Conservation (phyloP, 1,140 invertebrate genomes). For the Dreissena polymorpha region DNA sequence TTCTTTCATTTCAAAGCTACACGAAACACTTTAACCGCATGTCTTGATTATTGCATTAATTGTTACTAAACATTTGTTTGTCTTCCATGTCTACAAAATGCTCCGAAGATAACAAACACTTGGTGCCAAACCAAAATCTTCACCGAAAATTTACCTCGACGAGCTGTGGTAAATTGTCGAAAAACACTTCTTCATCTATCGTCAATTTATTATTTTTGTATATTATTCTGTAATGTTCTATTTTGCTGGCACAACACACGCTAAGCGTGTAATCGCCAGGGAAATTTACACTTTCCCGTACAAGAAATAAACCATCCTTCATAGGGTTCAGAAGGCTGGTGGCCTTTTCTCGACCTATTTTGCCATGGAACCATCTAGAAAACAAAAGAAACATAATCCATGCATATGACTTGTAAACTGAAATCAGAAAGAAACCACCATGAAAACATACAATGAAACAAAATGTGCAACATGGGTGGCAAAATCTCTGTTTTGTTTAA, state of each 20-base stretch:
- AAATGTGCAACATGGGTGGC: background rate
- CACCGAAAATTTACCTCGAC: slow-evolving; percentile 87
- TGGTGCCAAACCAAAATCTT: slow-evolving; percentile 41
- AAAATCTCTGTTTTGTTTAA: slow-evolving; percentile 19
- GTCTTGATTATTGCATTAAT: too few relatives aligned
- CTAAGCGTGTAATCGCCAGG: slow-evolving; percentile 99
- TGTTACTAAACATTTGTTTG: too few relatives aligned
- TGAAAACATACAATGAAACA: slow-evolving; percentile 11
- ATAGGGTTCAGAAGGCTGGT: slow-evolving; percentile 88
- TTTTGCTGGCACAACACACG: slow-evolving; percentile 92
- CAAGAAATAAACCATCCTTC: slow-evolving; percentile 96
- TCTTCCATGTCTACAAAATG: too few relatives aligned
- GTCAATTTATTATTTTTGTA: slow-evolving; percentile 92
- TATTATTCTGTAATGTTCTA: slow-evolving; percentile 86
- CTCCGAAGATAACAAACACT: background rate
- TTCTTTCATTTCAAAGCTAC: too few relatives aligned
- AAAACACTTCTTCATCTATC: slow-evolving; percentile 99
- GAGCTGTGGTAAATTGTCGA: slow-evolving; percentile 96
- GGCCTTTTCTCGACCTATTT: slow-evolving; percentile 96
- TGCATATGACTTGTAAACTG: slow-evolving; percentile 38
- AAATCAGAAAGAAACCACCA: slow-evolving; percentile 11
- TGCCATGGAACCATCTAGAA: slow-evolving; percentile 98
- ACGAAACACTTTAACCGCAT: too few relatives aligned
- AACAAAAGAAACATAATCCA: slow-evolving; percentile 57
- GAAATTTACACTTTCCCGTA: slow-evolving; percentile 98